Evolutionary conservation across 2,797 vertebrate genomes (phyloP), one percentile per base, ranked within the genome.

Genomic region (Graptemys geographica): DNA sequence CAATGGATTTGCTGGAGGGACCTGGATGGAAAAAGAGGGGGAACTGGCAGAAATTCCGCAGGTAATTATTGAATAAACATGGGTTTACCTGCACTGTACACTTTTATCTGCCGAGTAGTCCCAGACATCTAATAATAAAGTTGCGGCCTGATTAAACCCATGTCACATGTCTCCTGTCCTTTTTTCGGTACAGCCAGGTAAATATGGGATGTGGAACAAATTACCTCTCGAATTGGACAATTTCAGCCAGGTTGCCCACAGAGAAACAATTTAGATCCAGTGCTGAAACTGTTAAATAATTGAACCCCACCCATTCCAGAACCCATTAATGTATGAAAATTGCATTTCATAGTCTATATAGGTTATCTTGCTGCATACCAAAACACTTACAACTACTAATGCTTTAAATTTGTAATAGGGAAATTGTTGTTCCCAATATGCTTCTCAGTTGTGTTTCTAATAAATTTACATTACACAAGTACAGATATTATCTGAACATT

Each of bases 371-470:
- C 65, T 86, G 21, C 53, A 79, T 12, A 69, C 47, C 53, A 87
- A 76, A 76, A 27, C 33, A 25, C n/a, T 37, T 83, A 5, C 19
- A 72, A 16, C 15, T 51, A 11, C 8, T 72, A 92, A 83, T 87
- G 3, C 78, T 95, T 90, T 85, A 76, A 59, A 33, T 57, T 41
- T 80, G 33, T 72, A 33, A 28, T 1, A 9, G 13, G 25, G 79
- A 2, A 69, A 18, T 10, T 86, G 3, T 88, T 53, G 25, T 76
- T 76, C 21, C 37, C 47, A 27, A 37, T 0, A 0, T 62, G 44
- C 41, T 79, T 93, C 90, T 94, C 19, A 18, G 72, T 59, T 90
- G 23, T 52, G 72, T 56, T 78, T 74, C 11, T 8, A 5, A 18
- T 12, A 21, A 0, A 0, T 88, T 59, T 15, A 62, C 59, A 4